These are phyloP conservation scores for Brevimyrus niger DNA, from an alignment of 2,113 vertebrate species.

Conservation along the genomic window DNA sequence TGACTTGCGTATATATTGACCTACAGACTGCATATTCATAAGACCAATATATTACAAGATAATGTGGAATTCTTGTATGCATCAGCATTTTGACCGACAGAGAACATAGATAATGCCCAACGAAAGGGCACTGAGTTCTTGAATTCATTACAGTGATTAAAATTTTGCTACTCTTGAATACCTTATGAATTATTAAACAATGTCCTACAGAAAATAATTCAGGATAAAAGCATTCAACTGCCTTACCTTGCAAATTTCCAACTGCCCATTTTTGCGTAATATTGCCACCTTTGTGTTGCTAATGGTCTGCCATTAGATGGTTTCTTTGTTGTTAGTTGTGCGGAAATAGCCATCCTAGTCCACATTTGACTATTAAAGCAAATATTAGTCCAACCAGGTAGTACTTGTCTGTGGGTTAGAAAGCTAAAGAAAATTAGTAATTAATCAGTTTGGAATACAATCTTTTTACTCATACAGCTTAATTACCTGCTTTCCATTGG, in stretches of 20 bases:
- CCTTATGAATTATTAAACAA: not conserved
- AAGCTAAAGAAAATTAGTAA: not conserved
- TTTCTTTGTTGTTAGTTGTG: not conserved
- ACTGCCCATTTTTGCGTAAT: not conserved
- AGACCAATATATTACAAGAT: not conserved
- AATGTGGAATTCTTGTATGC: not conserved
- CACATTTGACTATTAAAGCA: slow-evolving; percentile 1
- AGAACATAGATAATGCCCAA: not conserved
- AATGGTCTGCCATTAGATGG: not conserved
- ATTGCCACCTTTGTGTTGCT: not conserved
- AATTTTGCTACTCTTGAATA: not conserved
- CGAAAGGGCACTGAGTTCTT: not conserved
- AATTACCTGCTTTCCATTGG: not conserved
- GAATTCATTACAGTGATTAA: not conserved
- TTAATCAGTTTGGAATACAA: not conserved
- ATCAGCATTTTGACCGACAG: not conserved
- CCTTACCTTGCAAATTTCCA: not conserved
- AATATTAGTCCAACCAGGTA: not conserved
- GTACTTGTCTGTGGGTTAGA: not conserved
- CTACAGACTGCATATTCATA: not conserved
- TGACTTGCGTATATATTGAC: not conserved
- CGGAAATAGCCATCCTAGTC: not conserved
- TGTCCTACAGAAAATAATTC: not conserved
- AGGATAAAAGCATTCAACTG: not conserved
- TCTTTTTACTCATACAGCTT: not conserved